These are phyloP conservation scores for Tachypleus tridentatus DNA, from an alignment of 1,140 invertebrate species.

Conservation along the genomic window DNA sequence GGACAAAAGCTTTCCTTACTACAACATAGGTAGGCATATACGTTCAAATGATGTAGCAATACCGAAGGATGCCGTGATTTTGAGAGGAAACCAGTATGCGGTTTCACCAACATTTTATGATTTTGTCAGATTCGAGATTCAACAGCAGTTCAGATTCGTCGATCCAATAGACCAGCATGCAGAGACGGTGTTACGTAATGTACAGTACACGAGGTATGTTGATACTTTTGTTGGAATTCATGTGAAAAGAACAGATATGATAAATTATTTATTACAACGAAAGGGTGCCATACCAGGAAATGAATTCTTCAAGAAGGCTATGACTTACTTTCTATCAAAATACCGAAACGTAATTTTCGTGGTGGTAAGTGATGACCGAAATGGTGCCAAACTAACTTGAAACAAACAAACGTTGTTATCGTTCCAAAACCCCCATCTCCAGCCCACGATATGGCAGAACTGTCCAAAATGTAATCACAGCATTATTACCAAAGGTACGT, in stretches of 20 bases:
- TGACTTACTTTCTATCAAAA: too few species aligned
- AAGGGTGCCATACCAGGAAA: too few species aligned
- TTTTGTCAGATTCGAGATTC: background rate
- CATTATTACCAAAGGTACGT: slow-evolving; percentile 32
- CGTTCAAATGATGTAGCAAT: background rate
- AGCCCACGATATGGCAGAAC: slow-evolving; percentile 29
- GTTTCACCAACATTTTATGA: background rate
- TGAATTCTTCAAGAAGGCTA: too few species aligned
- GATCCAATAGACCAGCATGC: background rate
- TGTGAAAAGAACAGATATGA: too few species aligned
- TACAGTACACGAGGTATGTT: background rate
- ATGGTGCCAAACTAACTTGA: slow-evolving; percentile 40
- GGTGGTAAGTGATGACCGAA: slow-evolving; percentile 46
- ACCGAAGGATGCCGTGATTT: background rate
- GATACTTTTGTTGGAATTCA: slow-evolving; percentile 35
- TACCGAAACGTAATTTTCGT: too few species aligned
- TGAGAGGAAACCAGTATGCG: background rate
- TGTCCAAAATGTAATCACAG: slow-evolving; percentile 29
- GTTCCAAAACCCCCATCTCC: slow-evolving; percentile 14
- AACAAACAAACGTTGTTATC: slow-evolving; percentile 24
- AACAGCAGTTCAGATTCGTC: background rate
- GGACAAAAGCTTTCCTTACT: background rate
- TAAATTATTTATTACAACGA: too few species aligned
- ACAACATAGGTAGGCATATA: background rate
- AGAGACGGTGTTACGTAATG: background rate